Base-by-base conservation (phyloP, 1,140 invertebrate genomes). In the Ceratina calcarata region DNA sequence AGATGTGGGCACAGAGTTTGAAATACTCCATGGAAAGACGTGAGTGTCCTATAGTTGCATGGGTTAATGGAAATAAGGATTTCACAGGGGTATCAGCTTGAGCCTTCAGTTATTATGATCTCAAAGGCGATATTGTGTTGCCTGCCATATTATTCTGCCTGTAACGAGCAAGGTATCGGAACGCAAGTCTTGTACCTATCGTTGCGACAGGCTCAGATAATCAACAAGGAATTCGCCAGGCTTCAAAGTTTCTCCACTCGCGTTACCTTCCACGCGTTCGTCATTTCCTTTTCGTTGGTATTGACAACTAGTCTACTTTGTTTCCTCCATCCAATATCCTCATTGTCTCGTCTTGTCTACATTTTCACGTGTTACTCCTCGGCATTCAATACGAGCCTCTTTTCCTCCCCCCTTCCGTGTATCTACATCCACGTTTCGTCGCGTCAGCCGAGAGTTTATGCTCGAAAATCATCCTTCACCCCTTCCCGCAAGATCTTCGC, bases 251-350 rank as follows among this genome's bases (percentile, higher is more conserved):
- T 83, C 86, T 85, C 82, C 87, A 84, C 90, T 91, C 86, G 66
- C 85, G 80, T 91, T 91, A 90, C 90, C 88, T 83, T 66, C 67
- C 22, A 45, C 51, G 53, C 58, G 81, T 66, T 62, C 69, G 27
- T 3, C 64, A 49, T 55, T 60, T 82, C 27, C 58, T 73, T 61
- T 68, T 82, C 82, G 81, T 86, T 74, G 81, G 81, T 90, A 92
- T 92, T 90, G 91, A 91, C 89, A 91, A 87, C 88, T 89, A 88
- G 80, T 88, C 86, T 89, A 87, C 88, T 88, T 91, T 84, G 87
- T 89, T 88, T 88, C 77, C 86, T 78, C 75, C 85, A 85, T 89
- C 88, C 89, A 91, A 91, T 91, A 92, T 92, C 90, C 88, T 83
- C 86, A 90, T 92, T 91, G 89, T 91, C 75, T 83, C 74, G 82